phyloP scores from a whole-genome alignment of 2,113 vertebrate genomes.

The Microtus pennsylvanicus region DNA sequence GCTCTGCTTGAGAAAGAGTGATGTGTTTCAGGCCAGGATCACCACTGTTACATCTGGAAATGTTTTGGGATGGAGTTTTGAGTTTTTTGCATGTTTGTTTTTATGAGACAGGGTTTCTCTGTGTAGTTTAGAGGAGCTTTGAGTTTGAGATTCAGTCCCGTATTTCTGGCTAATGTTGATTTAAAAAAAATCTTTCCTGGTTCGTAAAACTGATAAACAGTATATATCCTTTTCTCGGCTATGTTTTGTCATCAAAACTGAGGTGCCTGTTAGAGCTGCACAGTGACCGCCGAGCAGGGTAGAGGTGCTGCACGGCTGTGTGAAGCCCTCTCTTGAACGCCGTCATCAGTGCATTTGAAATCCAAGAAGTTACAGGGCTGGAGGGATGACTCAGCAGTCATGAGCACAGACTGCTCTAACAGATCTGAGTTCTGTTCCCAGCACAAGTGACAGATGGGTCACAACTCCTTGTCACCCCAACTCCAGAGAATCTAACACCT shows the following conservation, averaged over 20 bases:
- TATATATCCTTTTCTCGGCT: not conserved
- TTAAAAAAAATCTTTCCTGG: too few relatives aligned
- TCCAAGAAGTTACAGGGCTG: not conserved
- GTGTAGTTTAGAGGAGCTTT: slow-evolving; percentile 15
- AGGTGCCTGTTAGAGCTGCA: not conserved
- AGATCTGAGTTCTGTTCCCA: not conserved
- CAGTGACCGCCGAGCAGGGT: not conserved
- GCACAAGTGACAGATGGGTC: not conserved
- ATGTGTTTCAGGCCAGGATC: not conserved
- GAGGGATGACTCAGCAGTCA: not conserved
- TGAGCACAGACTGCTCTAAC: not conserved
- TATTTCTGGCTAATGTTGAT: not conserved
- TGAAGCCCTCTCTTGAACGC: not conserved
- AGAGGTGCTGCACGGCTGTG: not conserved
- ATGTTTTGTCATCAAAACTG: not conserved
- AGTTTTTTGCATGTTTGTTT: not conserved
- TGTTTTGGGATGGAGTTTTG: not conserved
- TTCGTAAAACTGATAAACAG: not conserved
- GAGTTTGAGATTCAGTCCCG: not conserved
- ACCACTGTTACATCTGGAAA: slow-evolving; percentile 19
- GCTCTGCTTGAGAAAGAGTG: slow-evolving; percentile 1
- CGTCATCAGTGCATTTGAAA: not conserved
- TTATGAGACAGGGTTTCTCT: not conserved
- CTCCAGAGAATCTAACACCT: not conserved
- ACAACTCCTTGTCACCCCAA: not conserved